Evolutionary conservation across 2,888 invertebrate species (phyloP), one percentile per base, ranked within the genome.

Genomic region (Drosophila lutescens): DNA sequence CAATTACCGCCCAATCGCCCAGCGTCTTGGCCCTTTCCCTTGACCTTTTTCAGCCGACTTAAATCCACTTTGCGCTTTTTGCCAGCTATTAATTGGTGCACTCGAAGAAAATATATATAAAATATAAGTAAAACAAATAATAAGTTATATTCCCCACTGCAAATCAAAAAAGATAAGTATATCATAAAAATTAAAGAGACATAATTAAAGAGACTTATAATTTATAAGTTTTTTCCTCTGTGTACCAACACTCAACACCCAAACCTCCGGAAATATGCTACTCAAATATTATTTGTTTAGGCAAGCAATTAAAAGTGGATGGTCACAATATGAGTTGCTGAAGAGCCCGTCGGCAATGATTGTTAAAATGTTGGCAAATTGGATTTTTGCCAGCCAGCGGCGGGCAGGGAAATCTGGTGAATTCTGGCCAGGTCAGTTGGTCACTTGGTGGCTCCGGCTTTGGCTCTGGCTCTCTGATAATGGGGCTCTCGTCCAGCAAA

Each of bases 361-460:
- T 86, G 87, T 84, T 86, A 88, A 86, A 86, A 80, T 88, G 85
- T 76, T 86, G 70, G 77, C 75, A 85, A 88, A 85, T 85, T 88
- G 85, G 80, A 86, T 86, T 84, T 77, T 61, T 51, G 73, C 62
- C 79, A 71, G 70, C 51, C 74, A 58, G 60, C 44, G 60, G 66
- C 54, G 49, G n/a, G 15, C 32, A 32, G 13, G 51, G 36, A 58
- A 58, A 32, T 47, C 46, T 41, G 23, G 20, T 30, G 20, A 41
- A 26, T 63, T 15, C 44, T 74, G 46, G 44, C 40, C 41, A 59
- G 47, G 65, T 44, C 72, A 65, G 74, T 67, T 74, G 81, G 81
- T 81, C 81, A 81, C 76, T 65, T 74, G 50, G 44, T 54, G 58
- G 72, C 60, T 38, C 49, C 49, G 58, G 72, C 60, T 38, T 44